Conservation (phyloP, 1,140 invertebrate species). For the Drosophila bifasciata region DNA sequence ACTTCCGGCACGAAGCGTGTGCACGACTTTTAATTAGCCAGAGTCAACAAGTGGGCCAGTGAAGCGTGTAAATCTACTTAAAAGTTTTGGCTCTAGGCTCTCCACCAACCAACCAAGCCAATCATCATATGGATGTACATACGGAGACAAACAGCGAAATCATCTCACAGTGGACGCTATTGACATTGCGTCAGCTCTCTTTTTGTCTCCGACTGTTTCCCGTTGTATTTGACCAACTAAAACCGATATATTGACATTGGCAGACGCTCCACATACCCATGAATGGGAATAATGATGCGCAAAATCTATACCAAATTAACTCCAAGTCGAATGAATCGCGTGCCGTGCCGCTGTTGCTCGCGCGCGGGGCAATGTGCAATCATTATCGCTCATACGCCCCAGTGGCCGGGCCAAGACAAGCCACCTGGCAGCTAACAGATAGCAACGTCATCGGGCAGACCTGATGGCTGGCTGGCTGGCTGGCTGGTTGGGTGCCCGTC, state of each 20-base stretch:
- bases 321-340: constrained; percentile 22
- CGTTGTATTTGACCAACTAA: constrained; percentile 64
- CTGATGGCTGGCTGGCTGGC: constrained; percentile 7
- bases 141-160: constrained; percentile 48
- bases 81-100: constrained; percentile 40
- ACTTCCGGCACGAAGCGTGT: constrained; percentile 50
- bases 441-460: too few relatives aligned
- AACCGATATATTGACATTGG: constrained; percentile 74
- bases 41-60: constrained; percentile 63
- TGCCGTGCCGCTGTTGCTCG: constrained; percentile 5
- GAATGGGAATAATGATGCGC: constrained; percentile 38
- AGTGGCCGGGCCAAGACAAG: constrained; percentile 21
- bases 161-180: constrained; percentile 39
- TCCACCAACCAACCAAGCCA: constrained; percentile 1
- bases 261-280: constrained; percentile 11
- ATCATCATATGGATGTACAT: not conserved
- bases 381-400: constrained; percentile 57
- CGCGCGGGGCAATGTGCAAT: constrained; percentile 19
- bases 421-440: constrained; percentile 30
- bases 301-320: constrained; percentile 30
- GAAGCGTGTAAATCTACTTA: constrained; percentile 62
- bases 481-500: constrained; percentile 27
- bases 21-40: constrained; percentile 72
- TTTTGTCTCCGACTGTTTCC: constrained; percentile 28
- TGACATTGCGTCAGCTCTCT: constrained; percentile 75